phyloP scores from a whole-genome alignment of 2,113 vertebrate genomes.

The Corynorhinus townsendii region DNA sequence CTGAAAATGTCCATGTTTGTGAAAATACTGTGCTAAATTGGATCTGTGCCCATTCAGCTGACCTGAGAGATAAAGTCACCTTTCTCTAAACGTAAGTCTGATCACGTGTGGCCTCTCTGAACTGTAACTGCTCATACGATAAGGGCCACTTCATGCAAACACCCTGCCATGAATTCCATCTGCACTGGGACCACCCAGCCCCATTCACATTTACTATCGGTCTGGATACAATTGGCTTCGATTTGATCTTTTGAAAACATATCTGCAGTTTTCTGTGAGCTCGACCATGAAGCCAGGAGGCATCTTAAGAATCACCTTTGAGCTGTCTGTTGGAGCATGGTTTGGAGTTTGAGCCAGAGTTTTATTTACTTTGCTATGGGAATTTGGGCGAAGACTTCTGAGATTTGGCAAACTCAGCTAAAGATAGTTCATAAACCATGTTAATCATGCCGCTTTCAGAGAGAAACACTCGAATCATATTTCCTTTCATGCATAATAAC shows the following conservation, averaged over 20 bases:
- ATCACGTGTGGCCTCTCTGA: neutral
- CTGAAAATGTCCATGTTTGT: neutral
- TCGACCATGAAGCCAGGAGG: neutral
- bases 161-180: neutral
- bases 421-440: conserved; percentile 3
- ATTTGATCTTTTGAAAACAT: conserved; percentile 47
- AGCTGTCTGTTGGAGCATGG: neutral
- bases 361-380: conserved; percentile 11
- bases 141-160: conserved; percentile 26
- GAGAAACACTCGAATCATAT: neutral
- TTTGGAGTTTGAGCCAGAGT: neutral
- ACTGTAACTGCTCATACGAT: neutral
- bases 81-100: conserved; percentile 23
- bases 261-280: conserved; percentile 22
- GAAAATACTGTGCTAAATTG: conserved; percentile 35
- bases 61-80: conserved; percentile 38
- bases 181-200: conserved; percentile 21
- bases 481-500: neutral
- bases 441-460: conserved; percentile 3
- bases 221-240: conserved; percentile 8
- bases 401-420: neutral
- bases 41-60: neutral
- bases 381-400: conserved; percentile 24
- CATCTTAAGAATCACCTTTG: neutral
- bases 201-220: neutral